A percentile compares a stretch with the other conserved stretches of the same genome.
Evolutionary conservation across 2,797 vertebrate species (phyloP).

Genomic region (Phyllotis vaccarum): DNA sequence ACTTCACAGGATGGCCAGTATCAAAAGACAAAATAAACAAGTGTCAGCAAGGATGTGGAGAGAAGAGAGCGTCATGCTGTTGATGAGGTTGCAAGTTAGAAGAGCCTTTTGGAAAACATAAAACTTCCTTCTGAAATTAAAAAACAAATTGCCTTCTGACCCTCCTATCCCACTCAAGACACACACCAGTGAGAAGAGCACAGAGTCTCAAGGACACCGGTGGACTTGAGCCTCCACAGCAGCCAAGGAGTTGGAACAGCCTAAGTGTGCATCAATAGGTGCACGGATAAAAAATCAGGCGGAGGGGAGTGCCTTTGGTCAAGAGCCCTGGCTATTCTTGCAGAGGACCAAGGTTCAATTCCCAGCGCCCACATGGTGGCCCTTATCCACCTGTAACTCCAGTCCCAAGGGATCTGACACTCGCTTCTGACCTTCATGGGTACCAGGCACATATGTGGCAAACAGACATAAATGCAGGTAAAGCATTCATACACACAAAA

Average conservation of each 20-base stretch:
- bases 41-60: not conserved
- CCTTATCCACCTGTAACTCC: not conserved
- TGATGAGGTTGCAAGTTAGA: not conserved
- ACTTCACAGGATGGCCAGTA: not conserved
- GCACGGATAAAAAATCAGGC: not conserved
- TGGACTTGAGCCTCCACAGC: not conserved
- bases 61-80: not conserved
- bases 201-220: not conserved
- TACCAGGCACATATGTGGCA: not conserved
- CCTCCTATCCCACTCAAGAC: not conserved
- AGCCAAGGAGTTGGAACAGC: not conserved
- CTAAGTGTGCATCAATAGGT: not conserved
- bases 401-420: not conserved
- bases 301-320: not conserved
- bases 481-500: not conserved
- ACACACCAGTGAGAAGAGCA: not conserved
- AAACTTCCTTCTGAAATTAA: not conserved
- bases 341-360: not conserved
- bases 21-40: not conserved
- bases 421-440: not conserved
- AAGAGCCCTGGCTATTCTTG: not conserved
- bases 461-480: not conserved
- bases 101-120: not conserved
- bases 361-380: not conserved
- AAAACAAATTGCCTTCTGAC: not conserved